Percentiles rank a stretch among this genome's conserved stretches.
Conservation (phyloP, 2,797 vertebrate species). For the Tachyglossus aculeatus region DNA sequence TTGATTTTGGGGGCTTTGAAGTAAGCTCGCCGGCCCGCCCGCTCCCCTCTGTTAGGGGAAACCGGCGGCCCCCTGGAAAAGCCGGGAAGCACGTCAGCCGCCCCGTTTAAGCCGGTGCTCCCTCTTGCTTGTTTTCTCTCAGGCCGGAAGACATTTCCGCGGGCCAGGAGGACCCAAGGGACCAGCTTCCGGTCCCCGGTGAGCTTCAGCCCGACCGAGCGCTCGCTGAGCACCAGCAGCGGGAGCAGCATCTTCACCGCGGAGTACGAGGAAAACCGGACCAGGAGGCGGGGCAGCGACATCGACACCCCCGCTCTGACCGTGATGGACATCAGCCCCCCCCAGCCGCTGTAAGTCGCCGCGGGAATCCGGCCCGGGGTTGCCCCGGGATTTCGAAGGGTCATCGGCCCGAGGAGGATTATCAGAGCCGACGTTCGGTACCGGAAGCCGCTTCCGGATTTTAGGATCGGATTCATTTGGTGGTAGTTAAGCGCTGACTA, state of each 20-base stretch:
- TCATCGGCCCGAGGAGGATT: too few relatives aligned
- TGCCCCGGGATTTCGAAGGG: too few relatives aligned
- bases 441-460: too few relatives aligned
- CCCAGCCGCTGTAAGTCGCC: constrained; percentile 94
- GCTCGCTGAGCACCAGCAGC: constrained; percentile 94
- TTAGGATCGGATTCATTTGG: too few relatives aligned
- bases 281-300: constrained; percentile 90
- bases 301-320: constrained; percentile 92
- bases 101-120: neutral
- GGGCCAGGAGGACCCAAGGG: constrained; percentile 92
- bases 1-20: too few relatives aligned
- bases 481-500: too few relatives aligned
- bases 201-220: constrained; percentile 94
- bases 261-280: constrained; percentile 88
- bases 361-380: too few relatives aligned
- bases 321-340: constrained; percentile 96
- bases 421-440: too few relatives aligned
- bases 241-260: constrained; percentile 95
- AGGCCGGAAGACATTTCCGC: constrained; percentile 98
- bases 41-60: too few relatives aligned
- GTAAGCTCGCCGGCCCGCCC: too few relatives aligned
- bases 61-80: neutral
- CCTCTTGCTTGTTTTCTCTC: constrained; percentile 7
- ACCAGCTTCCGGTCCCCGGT: constrained; percentile 92
- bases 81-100: neutral